phyloP scores from a whole-genome alignment of 1,140 invertebrate genomes.

The Harpegnathos saltator region DNA sequence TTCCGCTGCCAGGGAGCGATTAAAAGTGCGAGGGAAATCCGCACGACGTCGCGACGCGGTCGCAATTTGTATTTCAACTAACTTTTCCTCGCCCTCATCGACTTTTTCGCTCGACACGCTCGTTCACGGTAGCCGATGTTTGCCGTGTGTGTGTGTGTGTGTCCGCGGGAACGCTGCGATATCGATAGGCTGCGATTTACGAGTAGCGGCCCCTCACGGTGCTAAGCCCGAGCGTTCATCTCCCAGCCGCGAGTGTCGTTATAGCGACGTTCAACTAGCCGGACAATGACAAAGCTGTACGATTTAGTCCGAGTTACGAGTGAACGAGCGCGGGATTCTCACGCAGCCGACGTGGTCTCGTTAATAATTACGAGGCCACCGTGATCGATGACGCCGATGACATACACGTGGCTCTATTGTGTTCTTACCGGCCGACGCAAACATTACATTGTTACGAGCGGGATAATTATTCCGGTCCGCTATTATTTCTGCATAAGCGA shows the following conservation, averaged over 20 bases:
- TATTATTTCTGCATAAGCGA: too few species aligned
- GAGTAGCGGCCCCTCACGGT: slow-evolving; percentile 60
- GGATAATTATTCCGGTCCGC: neutral
- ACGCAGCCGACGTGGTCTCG: slow-evolving; percentile 39
- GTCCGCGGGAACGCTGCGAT: slow-evolving; percentile 54
- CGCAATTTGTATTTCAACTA: neutral
- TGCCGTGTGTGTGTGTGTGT: slow-evolving; percentile 43
- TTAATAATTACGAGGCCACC: slow-evolving; percentile 60
- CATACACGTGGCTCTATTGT: slow-evolving; percentile 2
- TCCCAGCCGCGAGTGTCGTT: slow-evolving; percentile 52
- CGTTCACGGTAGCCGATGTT: slow-evolving; percentile 43
- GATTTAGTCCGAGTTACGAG: slow-evolving; percentile 40
- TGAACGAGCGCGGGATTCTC: slow-evolving; percentile 39
- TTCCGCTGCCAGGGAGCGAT: neutral
- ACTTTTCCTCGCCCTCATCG: slow-evolving; percentile 10
- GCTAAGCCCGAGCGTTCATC: slow-evolving; percentile 29
- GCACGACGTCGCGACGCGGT: too few species aligned
- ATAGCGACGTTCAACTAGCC: slow-evolving; percentile 70
- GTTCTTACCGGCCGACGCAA: too few species aligned
- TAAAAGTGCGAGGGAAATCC: neutral
- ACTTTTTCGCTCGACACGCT: slow-evolving; percentile 54
- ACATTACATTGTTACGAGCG: neutral
- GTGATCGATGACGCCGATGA: slow-evolving; percentile 25
- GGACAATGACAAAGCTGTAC: slow-evolving; percentile 65
- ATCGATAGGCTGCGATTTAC: slow-evolving; percentile 68